These are phyloP conservation scores for Thumatha senex DNA, from an alignment of 2,888 invertebrate genomes.

Conservation along the genomic window DNA sequence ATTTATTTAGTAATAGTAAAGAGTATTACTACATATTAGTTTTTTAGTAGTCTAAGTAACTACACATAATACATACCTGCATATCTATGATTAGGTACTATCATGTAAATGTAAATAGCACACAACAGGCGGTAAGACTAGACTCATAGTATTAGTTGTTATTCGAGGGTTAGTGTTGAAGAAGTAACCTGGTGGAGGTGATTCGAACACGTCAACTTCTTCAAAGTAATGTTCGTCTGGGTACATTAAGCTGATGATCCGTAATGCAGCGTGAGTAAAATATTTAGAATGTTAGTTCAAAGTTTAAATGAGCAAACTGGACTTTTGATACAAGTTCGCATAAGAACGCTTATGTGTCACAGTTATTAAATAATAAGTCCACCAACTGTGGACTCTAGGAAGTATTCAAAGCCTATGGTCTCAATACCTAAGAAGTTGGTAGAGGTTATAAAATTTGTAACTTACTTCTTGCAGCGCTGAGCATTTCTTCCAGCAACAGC, in stretches of 20 bases:
- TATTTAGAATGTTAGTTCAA: slow-evolving; percentile 17
- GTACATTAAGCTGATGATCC: slow-evolving; percentile 56
- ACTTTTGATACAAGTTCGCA: background rate
- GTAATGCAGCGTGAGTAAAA: slow-evolving; percentile 59
- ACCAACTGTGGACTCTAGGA: too few species aligned
- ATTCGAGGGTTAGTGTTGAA: slow-evolving; percentile 43
- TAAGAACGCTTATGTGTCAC: too few species aligned
- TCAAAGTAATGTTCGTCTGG: slow-evolving; percentile 68
- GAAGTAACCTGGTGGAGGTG: slow-evolving; percentile 61
- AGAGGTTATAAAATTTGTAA: slow-evolving; percentile 10
- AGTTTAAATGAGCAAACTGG: background rate
- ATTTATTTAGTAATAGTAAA: too few species aligned
- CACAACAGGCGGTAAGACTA: slow-evolving; percentile 17
- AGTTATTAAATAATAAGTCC: too few species aligned
- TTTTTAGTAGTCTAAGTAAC: too few species aligned
- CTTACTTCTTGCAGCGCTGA: slow-evolving; percentile 92
- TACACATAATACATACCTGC: slow-evolving; percentile 31
- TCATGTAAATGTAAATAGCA: slow-evolving; percentile 9
- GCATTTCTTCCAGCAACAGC: slow-evolving; percentile 92
- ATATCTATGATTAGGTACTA: slow-evolving; percentile 15
- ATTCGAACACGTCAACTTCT: slow-evolving; percentile 61
- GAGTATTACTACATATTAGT: too few species aligned
- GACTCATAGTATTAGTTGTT: slow-evolving; percentile 2
- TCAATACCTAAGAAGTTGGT: too few species aligned
- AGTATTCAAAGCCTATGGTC: too few species aligned